Evolutionary conservation across 1,140 invertebrate genomes (phyloP).

Genomic region (Sminthurides bifidus): DNA sequence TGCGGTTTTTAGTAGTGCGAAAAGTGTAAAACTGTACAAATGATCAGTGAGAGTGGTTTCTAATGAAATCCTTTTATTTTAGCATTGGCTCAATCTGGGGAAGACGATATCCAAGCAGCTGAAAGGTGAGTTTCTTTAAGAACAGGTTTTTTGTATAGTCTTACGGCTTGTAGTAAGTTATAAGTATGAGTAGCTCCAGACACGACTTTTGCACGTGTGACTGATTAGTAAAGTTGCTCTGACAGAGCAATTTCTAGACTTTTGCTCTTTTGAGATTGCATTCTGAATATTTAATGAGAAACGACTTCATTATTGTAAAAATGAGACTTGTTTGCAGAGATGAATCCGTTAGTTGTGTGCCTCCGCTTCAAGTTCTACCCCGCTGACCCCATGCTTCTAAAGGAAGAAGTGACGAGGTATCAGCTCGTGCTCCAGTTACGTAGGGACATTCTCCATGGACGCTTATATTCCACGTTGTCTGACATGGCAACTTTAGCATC

Average conservation of each 20-base stretch:
- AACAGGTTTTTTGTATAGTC: background rate
- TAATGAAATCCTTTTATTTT: constrained; percentile 19
- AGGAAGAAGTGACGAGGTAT: constrained; percentile 78
- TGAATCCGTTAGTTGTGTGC: constrained; percentile 75
- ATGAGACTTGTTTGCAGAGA: constrained; percentile 47
- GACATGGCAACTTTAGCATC: constrained; percentile 82
- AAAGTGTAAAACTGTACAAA: background rate
- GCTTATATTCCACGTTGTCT: constrained; percentile 76
- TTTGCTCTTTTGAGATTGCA: background rate
- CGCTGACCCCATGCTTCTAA: constrained; percentile 68
- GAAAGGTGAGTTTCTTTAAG: constrained; percentile 55
- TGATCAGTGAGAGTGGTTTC: background rate
- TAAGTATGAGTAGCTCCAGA: too few species aligned
- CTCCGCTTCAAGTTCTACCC: constrained; percentile 92
- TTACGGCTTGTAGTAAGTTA: too few species aligned
- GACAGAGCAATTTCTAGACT: too few species aligned
- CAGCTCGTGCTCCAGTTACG: constrained; percentile 89
- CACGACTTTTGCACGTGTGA: too few species aligned
- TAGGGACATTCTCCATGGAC: constrained; percentile 83
- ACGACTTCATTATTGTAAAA: background rate
- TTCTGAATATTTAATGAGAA: background rate
- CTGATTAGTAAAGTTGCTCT: too few species aligned
- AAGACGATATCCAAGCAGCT: constrained; percentile 90
- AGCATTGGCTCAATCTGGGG: constrained; percentile 93
- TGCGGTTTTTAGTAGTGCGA: too few species aligned